Percentiles rank a stretch among this genome's conserved stretches.
These are phyloP conservation scores for Cuculus canorus DNA, from an alignment of 2,797 vertebrate genomes.

Conservation along the genomic window DNA sequence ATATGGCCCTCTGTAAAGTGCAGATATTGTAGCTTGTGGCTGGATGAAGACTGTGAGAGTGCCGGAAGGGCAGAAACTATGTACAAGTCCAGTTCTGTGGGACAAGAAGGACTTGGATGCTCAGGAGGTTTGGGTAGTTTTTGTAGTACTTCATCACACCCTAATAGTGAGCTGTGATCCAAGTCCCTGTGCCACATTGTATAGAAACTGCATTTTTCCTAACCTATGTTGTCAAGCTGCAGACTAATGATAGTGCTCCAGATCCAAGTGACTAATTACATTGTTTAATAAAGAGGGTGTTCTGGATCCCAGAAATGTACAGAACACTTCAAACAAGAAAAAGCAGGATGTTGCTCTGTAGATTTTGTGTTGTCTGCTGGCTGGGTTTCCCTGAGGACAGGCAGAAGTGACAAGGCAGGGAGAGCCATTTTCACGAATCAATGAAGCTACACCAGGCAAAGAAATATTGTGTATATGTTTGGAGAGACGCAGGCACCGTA, in stretches of 20 bases:
- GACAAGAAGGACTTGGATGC: background rate
- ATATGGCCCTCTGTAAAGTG: background rate
- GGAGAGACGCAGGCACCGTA: background rate
- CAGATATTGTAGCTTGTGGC: background rate
- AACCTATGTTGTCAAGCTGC: background rate
- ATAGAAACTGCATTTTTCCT: background rate
- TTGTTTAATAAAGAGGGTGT: constrained; percentile 27
- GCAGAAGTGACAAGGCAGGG: background rate
- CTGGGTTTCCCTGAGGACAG: background rate
- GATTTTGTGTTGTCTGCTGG: background rate
- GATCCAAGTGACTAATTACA: constrained; percentile 64
- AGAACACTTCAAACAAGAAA: background rate
- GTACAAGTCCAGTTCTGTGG: background rate
- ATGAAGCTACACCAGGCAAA: background rate
- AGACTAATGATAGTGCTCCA: constrained; percentile 16
- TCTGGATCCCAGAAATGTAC: constrained; percentile 38
- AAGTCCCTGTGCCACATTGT: accelerated
- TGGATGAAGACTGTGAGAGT: background rate
- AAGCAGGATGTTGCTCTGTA: background rate
- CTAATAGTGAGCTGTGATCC: background rate
- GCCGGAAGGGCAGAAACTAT: background rate
- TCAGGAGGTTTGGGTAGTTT: background rate
- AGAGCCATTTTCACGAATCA: background rate
- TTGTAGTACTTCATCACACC: background rate
- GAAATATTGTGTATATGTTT: background rate